phyloP scores from a whole-genome alignment of 1,140 invertebrate species.

The Drosophila sp. region DNA sequence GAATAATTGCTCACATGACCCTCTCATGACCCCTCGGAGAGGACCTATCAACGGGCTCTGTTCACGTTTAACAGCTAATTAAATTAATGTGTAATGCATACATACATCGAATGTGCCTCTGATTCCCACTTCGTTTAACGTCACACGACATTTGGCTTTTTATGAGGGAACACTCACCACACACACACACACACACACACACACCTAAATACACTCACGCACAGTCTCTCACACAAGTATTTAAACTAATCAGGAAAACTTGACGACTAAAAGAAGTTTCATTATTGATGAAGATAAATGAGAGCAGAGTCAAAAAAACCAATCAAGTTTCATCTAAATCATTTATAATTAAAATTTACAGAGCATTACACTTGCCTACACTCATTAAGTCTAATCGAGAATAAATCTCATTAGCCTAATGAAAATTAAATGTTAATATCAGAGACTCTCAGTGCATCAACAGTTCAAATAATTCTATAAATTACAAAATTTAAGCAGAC shows the following conservation, averaged over 20 bases:
- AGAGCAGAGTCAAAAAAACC: background rate
- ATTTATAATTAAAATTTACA: background rate
- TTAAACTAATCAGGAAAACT: slow-evolving; percentile 26
- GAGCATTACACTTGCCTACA: background rate
- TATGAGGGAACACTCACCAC: slow-evolving; percentile 11
- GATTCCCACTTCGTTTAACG: slow-evolving; percentile 31
- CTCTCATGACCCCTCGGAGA: slow-evolving; percentile 33
- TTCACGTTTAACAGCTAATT: slow-evolving; percentile 67
- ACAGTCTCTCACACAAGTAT: background rate
- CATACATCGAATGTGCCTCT: slow-evolving; percentile 58
- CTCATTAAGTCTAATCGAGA: background rate
- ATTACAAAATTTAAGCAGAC: slow-evolving; percentile 1
- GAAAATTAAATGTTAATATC: slow-evolving; percentile 12
- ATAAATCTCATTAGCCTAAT: slow-evolving; percentile 5
- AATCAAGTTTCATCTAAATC: slow-evolving; percentile 5
- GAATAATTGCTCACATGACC: slow-evolving; percentile 73
- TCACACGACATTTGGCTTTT: slow-evolving; percentile 58
- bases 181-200: background rate
- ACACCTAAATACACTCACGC: background rate
- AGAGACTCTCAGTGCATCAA: background rate
- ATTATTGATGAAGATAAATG: slow-evolving; percentile 28
- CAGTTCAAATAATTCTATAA: slow-evolving; percentile 1
- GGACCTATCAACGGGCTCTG: background rate
- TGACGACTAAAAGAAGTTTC: background rate
- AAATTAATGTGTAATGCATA: slow-evolving; percentile 70